Percentiles rank a stretch among this genome's conserved stretches.
Evolutionary conservation across 2,113 vertebrate genomes (phyloP).

Genomic region (Carassius carassius): DNA sequence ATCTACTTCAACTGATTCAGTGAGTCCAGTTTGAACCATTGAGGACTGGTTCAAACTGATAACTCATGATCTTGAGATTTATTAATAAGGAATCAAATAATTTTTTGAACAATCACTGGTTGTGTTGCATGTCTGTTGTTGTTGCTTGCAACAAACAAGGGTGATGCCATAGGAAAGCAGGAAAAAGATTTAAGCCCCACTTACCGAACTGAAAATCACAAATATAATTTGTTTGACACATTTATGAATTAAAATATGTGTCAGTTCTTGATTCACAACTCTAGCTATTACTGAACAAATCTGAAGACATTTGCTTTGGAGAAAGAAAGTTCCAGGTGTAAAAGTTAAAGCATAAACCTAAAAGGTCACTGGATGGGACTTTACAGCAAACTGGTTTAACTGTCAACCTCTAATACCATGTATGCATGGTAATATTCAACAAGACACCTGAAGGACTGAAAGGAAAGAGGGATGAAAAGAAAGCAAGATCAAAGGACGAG

Average conservation of each 20-base stretch:
- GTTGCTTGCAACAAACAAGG: no score
- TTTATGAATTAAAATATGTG: not conserved
- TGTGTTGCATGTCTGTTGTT: no score
- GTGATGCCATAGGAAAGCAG: no score
- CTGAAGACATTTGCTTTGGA: not conserved
- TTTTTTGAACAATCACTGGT: no score
- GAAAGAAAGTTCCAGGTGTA: not conserved
- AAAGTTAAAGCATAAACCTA: not conserved
- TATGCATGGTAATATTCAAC: not conserved
- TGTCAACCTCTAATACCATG: not conserved
- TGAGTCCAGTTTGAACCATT: not conserved
- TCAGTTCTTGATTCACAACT: not conserved
- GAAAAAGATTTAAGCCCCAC: no score
- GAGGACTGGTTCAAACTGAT: not conserved
- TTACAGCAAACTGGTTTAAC: not conserved
- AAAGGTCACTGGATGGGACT: slow-evolving; percentile 16
- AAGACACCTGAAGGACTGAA: slow-evolving; percentile 15
- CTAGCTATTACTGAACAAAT: not conserved
- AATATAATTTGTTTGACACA: not conserved
- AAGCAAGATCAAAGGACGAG: not conserved
- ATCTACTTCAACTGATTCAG: not conserved
- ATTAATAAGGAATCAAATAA: no score
- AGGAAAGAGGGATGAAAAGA: not conserved
- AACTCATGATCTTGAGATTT: no score
- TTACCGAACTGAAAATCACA: no score